Conservation (phyloP, 1,140 invertebrate species). For the Trachymyrmex septentrionalis region DNA sequence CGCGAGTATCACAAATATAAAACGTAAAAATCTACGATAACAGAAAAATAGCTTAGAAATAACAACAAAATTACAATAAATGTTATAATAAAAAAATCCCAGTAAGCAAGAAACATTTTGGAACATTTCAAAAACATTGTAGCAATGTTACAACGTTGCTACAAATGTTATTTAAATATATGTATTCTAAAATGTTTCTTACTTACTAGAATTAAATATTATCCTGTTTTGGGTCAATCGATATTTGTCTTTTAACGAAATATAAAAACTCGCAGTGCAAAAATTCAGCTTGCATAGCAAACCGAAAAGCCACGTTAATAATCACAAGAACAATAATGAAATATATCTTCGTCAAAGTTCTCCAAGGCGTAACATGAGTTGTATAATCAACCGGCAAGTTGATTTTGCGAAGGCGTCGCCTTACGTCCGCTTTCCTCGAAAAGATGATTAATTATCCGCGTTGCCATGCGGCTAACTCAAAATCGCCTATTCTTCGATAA, state of each 20-base stretch:
- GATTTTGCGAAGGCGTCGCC: constrained; percentile 17
- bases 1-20: not conserved
- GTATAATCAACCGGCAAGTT: not conserved
- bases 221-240: not conserved
- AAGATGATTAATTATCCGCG: constrained; percentile 49
- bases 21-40: not conserved
- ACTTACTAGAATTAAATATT: not conserved
- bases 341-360: constrained; percentile 27
- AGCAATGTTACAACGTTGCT: no score
- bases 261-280: not conserved
- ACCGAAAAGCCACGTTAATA: not conserved
- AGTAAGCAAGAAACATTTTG: no score
- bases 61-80: not conserved
- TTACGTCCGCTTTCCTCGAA: not conserved
- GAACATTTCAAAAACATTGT: no score
- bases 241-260: not conserved
- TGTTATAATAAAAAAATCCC: not conserved
- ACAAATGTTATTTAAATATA: no score
- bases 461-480: constrained; percentile 21
- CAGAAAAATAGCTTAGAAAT: not conserved
- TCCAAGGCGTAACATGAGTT: constrained; percentile 9
- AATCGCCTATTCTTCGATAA: constrained; percentile 51
- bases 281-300: not conserved
- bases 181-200: no score
- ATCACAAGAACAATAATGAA: constrained; percentile 6